Evolutionary conservation across 92 coral and sea anemone genomes (phyloP), one percentile per base, ranked within the genome.

Genomic region (Palythoa caribaeorum): DNA sequence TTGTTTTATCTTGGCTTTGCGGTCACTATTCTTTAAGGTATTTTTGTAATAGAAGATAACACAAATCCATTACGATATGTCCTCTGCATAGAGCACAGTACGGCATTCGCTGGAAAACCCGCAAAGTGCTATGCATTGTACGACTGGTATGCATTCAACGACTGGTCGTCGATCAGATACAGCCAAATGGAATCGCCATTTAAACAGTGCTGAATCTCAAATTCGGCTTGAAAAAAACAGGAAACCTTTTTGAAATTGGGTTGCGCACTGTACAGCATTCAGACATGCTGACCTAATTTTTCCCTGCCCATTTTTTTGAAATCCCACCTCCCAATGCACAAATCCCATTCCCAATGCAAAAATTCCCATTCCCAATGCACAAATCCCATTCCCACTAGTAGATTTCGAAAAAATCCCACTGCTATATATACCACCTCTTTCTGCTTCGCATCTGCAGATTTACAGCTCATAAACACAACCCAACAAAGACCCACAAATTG

Each of bases 11-110:
- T 53, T 53, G 60, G 14, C 60, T 53, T 53, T 53, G 60, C 12
- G 60, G 60, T 53, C 14, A 53, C 4, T 53, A 8, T 53, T 53
- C 60, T 53, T 53, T 53, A 53, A 87, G 90, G 87, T 63, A 55
- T 87, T 48, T 87, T 87, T 79, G 19, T 38, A 13, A 28, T 88
- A 52, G 91, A 88, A 80, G 91, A 88, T 48, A 68, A 57, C 91
- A 88, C 79, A 28, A 63, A 40, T 78, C 91, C 11, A 88, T 79
- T 6, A 80, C 91, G 51, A 88, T 79, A 88, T 88, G 91, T 55
- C 91, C 91, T 68, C 91, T 57, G 51, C 91, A 88, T 83, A 80
- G 91, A 80, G 91, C 79, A 38, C 71, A 80, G 17, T 88, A 17
- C 52, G 91, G 91, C 35, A 79, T 88, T 70, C 91, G 91, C 40